Evolutionary conservation across 2,888 invertebrate genomes (phyloP), one percentile per base, ranked within the genome.

Genomic region (Drosophila neotestacea): DNA sequence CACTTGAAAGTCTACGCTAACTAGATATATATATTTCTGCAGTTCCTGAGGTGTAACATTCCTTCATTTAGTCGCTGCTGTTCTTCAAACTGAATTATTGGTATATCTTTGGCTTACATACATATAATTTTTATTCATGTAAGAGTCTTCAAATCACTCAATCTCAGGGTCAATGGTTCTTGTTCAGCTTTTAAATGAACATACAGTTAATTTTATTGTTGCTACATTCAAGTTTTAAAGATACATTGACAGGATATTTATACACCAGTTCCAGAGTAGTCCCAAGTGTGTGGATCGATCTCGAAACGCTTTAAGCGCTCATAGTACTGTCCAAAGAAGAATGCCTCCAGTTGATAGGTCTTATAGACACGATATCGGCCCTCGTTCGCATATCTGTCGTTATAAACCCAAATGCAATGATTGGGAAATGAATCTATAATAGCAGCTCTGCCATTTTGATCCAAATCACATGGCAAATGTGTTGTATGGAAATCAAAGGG

Each of bases 261-360:
- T 11, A 39, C 4, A 2, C 28, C 16, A 4, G 52, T 2, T 2
- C 28, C 16, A 4, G 52, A 1, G 30, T 73, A 67, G 9, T 77
- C 66, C 58, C 61, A 74, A 13, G 11, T 51, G 4, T 72, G 75
- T 0, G 75, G 79, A 63, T 78, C 98, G 93, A 98, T 98, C 13
- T 81, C 79, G 32, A 64, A 81, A 0, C 77, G 79, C 44, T 58
- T 71, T 7, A 81, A 27, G 1, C 79, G 77, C 52, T 79, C 81
- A 28, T 68, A 69, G 2, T 67, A 81, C 30, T 79, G 74, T 0
- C 68, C 70, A 30, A 81, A 81, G 56, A 77, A 74, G 47, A 81
- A 81, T 0, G 54, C 72, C 67, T 81, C 81, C 41, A 81, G 16
- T n/a, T 77, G 73, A 36, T 75, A 78, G 34, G 61, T 73, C 38